phyloP scores from a whole-genome alignment of 53 echinoderm and acorn worm genomes.

The Holothuria scabra region DNA sequence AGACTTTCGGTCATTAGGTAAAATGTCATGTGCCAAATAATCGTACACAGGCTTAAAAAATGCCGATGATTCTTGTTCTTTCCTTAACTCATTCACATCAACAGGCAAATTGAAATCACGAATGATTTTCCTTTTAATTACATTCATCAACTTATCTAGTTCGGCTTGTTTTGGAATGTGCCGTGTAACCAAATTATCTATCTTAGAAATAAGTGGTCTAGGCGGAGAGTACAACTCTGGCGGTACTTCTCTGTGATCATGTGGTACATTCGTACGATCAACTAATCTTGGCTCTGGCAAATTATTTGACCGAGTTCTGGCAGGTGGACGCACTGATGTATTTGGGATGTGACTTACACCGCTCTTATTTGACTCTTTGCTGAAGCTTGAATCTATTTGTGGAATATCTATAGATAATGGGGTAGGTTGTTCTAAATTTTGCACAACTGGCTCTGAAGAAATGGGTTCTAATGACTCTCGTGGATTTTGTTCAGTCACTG shows the following conservation, averaged over 20 bases:
- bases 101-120: slow-evolving; percentile 20
- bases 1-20: neutral
- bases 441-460: neutral
- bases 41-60: neutral
- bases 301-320: neutral
- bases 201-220: too few relatives aligned
- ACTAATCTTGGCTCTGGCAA: neutral
- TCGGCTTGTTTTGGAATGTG: neutral
- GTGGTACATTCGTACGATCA: neutral
- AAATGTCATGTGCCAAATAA: too few relatives aligned
- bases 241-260: neutral
- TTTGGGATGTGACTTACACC: neutral
- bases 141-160: too few relatives aligned
- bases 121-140: neutral
- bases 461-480: neutral
- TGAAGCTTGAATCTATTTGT: neutral
- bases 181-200: neutral
- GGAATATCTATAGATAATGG: neutral
- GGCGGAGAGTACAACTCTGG: too few relatives aligned
- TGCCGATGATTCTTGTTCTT: neutral
- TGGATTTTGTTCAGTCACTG: neutral
- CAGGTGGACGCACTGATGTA: slow-evolving; percentile 1
- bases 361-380: neutral
- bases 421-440: neutral
- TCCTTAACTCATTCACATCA: slow-evolving; percentile 3